Base-by-base conservation (phyloP, 2,797 vertebrate species). In the Kryptolebias ocellatus region DNA sequence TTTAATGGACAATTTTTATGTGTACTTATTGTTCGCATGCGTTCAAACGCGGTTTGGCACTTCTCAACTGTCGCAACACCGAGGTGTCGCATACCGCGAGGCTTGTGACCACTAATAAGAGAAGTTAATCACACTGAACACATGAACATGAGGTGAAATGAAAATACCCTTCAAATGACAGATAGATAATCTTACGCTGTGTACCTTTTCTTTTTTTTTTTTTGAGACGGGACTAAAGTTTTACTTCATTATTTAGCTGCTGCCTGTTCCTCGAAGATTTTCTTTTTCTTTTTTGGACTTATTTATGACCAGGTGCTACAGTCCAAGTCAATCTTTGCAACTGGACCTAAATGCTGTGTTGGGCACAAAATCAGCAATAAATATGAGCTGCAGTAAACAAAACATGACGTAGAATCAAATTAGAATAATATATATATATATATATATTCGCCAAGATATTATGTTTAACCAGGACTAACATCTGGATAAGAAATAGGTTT, bases 41-140 rank as follows among this genome's bases (percentile, higher is more conserved):
- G 49, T 53, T 63, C 12, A 53, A 63, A 59, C 0, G n/a, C 17
- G 71, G 49, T 61, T 68, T 82, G 80, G 85, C 83, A 83, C 84
- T 85, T 75, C 34, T 18, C 3, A 4, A 44, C 17, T 60, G 29
- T 69, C 70, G 59, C 56, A 24, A 51, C 55, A 65, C 10, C 62
- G 49, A 53, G 31, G 1, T 46, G 62, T 57, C 71, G 16, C 64
- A 0, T 53, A 49, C 55, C 42, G 49, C 70, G 17, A 44, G 60
- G 70, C 56, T 29, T 66, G 66, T 54, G 74, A 74, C 72, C 11
- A 50, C 18, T 15, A 64, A 67, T 64, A 69, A 34, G 70, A 78
- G 77, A 87, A 84, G 83, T 85, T 65, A 3, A 50, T 72, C 72
- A 79, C 29, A 28, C 18, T 17, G 7, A 61, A 37, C 81, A 64